A percentile compares a stretch with the other conserved stretches of the same genome.
Evolutionary conservation across 2,888 invertebrate species (phyloP).

Genomic region (Phasia obesa): DNA sequence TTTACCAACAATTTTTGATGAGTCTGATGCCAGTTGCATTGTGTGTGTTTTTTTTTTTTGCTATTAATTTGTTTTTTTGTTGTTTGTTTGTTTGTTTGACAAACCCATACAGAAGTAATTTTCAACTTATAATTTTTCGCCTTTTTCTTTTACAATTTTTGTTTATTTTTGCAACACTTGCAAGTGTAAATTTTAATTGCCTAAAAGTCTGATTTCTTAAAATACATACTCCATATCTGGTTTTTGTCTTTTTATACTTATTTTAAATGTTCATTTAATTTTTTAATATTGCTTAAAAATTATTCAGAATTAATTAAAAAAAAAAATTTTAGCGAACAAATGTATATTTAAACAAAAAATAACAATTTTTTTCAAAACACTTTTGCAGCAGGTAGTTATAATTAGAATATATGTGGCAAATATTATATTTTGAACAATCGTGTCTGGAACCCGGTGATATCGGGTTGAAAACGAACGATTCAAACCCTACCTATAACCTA

Average conservation of each 20-base stretch:
- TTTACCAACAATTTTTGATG: background rate
- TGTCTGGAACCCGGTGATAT: no score
- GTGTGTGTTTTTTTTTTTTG: background rate
- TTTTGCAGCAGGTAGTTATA: no score
- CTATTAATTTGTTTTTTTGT: background rate
- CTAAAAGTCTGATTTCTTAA: conserved; percentile 46
- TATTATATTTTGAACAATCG: no score
- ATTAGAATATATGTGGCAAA: no score
- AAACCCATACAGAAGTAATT: conserved; percentile 1
- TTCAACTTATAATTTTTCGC: conserved; percentile 27
- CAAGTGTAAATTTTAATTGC: conserved; percentile 52
- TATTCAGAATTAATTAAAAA: no score
- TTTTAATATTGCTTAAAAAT: no score
- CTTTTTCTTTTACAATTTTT: conserved; percentile 1
- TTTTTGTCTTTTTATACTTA: background rate
- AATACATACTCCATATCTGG: background rate
- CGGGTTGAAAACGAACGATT: no score
- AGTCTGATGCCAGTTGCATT: background rate
- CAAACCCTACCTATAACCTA: no score
- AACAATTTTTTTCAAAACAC: no score
- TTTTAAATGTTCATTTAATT: background rate
- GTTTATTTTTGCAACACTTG: conserved; percentile 40
- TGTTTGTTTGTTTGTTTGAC: background rate
- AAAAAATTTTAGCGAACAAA: no score
- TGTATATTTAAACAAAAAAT: no score